phyloP scores from a whole-genome alignment of 2,797 vertebrate species.

The Lophotriccus pileatus region DNA sequence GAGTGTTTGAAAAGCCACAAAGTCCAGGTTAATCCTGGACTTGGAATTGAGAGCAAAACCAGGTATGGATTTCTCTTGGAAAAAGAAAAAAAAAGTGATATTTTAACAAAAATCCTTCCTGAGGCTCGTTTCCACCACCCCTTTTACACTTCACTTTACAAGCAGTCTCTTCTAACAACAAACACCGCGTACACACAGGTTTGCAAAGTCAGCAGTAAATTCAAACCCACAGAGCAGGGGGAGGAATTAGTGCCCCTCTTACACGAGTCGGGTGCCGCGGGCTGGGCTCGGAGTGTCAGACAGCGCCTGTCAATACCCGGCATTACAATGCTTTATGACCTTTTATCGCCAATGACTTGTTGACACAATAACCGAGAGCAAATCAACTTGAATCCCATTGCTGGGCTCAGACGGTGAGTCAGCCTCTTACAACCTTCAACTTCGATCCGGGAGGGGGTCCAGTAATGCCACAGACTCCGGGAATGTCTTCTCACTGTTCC shows the following conservation, averaged over 20 bases:
- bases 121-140: neutral
- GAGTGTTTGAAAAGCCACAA: neutral
- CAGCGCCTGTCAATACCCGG: neutral
- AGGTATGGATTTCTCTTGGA: neutral
- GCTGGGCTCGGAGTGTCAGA: neutral
- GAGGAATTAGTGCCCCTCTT: neutral
- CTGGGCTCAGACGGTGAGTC: slow-evolving; percentile 38
- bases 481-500: fast-evolving
- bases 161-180: neutral
- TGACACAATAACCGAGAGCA: slow-evolving; percentile 48
- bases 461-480: fast-evolving
- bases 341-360: slow-evolving; percentile 57
- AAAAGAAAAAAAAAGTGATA: neutral
- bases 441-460: neutral
- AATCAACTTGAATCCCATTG: slow-evolving; percentile 51
- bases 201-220: neutral
- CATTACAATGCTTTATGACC: slow-evolving; percentile 50
- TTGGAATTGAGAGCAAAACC: neutral
- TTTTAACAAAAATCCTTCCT: neutral
- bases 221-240: neutral
- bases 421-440: slow-evolving; percentile 14
- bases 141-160: neutral
- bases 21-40: neutral
- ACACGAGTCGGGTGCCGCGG: fast-evolving
- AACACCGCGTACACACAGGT: fast-evolving